Conservation (phyloP, 2,113 vertebrate genomes). For the Anthoscopus minutus region DNA sequence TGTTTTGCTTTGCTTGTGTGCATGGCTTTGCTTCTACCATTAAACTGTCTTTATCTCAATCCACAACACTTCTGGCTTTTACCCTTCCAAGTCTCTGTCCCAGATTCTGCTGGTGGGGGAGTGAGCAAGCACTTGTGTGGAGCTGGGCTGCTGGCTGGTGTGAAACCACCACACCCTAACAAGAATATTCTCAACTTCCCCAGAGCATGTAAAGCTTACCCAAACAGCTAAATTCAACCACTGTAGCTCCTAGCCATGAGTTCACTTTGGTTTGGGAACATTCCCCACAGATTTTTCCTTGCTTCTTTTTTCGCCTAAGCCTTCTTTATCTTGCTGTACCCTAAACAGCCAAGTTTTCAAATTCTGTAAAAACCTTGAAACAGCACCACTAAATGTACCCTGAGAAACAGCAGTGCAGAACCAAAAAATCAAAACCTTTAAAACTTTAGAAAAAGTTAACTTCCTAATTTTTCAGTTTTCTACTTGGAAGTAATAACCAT, state of each 20-base stretch:
- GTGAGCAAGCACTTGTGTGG: fast-evolving
- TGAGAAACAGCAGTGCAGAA: not conserved
- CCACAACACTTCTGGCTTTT: not conserved
- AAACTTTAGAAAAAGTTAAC: not conserved
- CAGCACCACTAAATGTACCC: not conserved
- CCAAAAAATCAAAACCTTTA: not conserved
- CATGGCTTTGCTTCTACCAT: not conserved
- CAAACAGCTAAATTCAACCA: not conserved
- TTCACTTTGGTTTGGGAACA: not conserved
- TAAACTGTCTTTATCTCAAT: not conserved
- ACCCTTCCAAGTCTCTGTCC: too few relatives aligned
- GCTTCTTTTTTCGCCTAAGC: not conserved
- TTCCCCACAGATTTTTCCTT: not conserved
- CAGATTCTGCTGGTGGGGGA: not conserved
- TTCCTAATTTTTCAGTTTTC: not conserved
- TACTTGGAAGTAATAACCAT: not conserved
- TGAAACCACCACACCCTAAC: not conserved
- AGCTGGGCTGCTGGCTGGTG: not conserved
- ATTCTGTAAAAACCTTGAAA: not conserved
- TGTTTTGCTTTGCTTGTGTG: not conserved
- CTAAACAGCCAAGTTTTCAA: not conserved
- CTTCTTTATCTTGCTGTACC: not conserved
- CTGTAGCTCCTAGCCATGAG: not conserved
- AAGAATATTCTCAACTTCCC: not conserved
- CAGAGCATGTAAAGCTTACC: not conserved